Base-by-base conservation (phyloP, 1,140 invertebrate species). In the Cyrtorhinus lividipennis region DNA sequence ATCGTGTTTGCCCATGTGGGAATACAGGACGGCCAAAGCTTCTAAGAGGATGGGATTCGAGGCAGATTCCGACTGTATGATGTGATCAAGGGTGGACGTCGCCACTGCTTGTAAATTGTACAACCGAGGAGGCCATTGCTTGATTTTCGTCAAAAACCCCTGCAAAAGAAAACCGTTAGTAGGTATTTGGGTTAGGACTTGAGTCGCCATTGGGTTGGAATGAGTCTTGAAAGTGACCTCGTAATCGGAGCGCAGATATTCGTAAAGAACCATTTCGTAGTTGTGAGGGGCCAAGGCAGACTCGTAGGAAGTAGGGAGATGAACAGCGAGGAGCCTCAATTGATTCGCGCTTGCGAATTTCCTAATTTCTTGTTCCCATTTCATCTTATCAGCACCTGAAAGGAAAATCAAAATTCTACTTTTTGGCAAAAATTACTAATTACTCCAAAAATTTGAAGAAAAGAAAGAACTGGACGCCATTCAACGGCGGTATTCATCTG, bases 211-310 rank as follows among this genome's bases (percentile, higher is more conserved):
- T n/a, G n/a, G n/a, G n/a, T n/a, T n/a, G n/a, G n/a, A n/a, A n/a
- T n/a, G n/a, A n/a, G n/a, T n/a, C n/a, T n/a, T n/a, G n/a, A n/a
- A n/a, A 15, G 24, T 62, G 65, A 83, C 80, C 67, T 83, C 75
- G 24, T 85, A 80, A 75, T 97, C 90, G 53, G 85, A 81, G 72
- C 92, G 87, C 1, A 99, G 75, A 73, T 91, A 97, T 72, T 98
- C 93, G 69, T 88, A 91, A 1, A 99, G 77, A 27, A 99, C 90
- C 81, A 93, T 88, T 76, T 98, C 95, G 75, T 99, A 99, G 64
- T 95, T 86, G 44, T 90, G 81, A 0, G 88, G 82, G 72, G 85
- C 84, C 13, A 98, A 77, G 62, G 82, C 83, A 25, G 76, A 79
- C 56, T 87, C 79, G 12, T 81, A 76, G 10, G 79, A 81, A 68